Conservation (phyloP, 2,797 vertebrate genomes). For the Enteromius trimaculatus region DNA sequence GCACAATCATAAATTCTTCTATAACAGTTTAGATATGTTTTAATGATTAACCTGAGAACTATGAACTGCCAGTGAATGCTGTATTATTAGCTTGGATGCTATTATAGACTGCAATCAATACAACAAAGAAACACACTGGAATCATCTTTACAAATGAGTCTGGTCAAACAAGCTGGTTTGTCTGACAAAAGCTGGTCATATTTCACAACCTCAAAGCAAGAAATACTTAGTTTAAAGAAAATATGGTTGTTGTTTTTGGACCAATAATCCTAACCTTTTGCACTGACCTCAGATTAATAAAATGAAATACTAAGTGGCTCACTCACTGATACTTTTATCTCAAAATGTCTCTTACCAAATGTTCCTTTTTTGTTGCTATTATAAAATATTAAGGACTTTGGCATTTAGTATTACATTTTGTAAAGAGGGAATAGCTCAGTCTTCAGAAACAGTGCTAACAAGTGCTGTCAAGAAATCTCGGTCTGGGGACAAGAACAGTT, state of each 20-base stretch:
- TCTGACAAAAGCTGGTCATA: neutral
- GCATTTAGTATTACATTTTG: neutral
- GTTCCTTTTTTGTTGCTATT: neutral
- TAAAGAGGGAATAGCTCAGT: neutral
- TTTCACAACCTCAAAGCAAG: neutral
- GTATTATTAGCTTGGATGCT: neutral
- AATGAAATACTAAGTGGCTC: neutral
- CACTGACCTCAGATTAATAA: neutral
- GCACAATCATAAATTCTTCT: conserved; percentile 41
- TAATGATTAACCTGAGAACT: conserved; percentile 35
- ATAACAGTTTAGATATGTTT: conserved; percentile 14
- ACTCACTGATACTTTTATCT: neutral
- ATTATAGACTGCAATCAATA: neutral
- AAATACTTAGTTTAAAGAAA: no score
- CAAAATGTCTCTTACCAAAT: neutral
- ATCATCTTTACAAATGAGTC: neutral
- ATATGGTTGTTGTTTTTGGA: neutral
- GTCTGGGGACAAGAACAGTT: neutral
- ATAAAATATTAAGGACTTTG: neutral
- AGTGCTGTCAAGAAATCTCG: neutral
- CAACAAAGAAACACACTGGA: neutral
- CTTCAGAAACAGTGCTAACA: neutral
- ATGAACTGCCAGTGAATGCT: neutral
- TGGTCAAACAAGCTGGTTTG: no score
- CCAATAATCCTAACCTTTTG: neutral